Evolutionary conservation across 2,797 vertebrate genomes (phyloP).

Genomic region (Chanos chanos): DNA sequence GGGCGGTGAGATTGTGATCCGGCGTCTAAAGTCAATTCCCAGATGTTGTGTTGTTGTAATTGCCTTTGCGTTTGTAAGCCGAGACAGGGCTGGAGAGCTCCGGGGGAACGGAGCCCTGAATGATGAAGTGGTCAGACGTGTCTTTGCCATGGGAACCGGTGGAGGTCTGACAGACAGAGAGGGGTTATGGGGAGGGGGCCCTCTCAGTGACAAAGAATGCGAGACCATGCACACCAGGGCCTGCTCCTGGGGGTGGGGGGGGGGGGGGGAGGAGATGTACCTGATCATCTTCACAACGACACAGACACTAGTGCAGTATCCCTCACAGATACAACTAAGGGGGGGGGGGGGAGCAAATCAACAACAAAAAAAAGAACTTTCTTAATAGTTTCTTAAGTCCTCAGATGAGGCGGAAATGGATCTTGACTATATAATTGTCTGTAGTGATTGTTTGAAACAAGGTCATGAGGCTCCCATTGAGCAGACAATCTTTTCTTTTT

Average conservation of each 20-base stretch:
- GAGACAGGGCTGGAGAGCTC: constrained; percentile 63
- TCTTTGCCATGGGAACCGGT: constrained; percentile 66
- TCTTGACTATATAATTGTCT: too few species aligned
- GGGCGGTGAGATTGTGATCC: constrained; percentile 51
- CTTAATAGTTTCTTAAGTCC: too few species aligned
- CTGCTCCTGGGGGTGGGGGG: background rate
- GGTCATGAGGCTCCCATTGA: too few species aligned
- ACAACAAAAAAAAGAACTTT: too few species aligned
- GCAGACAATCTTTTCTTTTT: too few species aligned
- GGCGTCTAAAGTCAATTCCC: constrained; percentile 42
- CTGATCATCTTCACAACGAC: background rate
- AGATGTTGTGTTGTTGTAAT: constrained; percentile 46
- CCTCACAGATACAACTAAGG: too few species aligned
- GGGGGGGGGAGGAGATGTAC: too few species aligned
- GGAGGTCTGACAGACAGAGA: constrained; percentile 49
- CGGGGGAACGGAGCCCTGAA: constrained; percentile 57
- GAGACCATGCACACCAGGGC: background rate
- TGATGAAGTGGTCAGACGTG: constrained; percentile 67
- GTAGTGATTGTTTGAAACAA: too few species aligned
- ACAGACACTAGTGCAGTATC: background rate
- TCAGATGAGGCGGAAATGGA: too few species aligned
- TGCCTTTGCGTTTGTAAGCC: constrained; percentile 55
- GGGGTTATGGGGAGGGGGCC: constrained; percentile 3
- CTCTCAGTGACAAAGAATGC: background rate
- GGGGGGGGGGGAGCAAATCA: too few species aligned